Evolutionary conservation across 2,888 invertebrate species (phyloP).

Genomic region (Auanema freiburgensis): DNA sequence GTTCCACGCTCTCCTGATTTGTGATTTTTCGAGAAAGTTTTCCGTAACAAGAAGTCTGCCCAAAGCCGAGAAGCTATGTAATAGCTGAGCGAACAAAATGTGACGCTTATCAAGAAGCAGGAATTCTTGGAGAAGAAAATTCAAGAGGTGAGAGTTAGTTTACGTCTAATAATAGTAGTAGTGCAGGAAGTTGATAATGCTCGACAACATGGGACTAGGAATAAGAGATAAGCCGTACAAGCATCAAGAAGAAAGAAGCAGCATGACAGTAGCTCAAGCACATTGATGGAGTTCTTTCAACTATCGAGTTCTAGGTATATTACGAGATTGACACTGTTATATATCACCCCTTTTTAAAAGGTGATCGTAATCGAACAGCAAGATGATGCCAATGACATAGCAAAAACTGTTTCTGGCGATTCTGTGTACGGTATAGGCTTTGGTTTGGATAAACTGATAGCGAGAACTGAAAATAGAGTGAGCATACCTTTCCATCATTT

Average conservation of each 20-base stretch:
- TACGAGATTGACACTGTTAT: neutral
- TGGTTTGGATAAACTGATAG: constrained; percentile 73
- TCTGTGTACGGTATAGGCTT: constrained; percentile 85
- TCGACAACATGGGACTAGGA: constrained; percentile 89
- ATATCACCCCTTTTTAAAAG: constrained; percentile 69
- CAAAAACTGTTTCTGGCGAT: constrained; percentile 96
- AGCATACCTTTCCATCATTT: neutral
- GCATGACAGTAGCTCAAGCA: constrained; percentile 91
- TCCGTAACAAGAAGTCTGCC: constrained; percentile 78
- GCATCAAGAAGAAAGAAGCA: constrained; percentile 82
- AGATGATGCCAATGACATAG: constrained; percentile 95
- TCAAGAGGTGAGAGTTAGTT: constrained; percentile 68
- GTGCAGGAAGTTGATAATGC: constrained; percentile 81
- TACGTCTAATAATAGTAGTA: neutral
- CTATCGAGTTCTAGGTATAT: constrained; percentile 55
- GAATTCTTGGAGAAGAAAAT: constrained; percentile 89
- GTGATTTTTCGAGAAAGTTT: constrained; percentile 89
- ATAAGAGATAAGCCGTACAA: constrained; percentile 89
- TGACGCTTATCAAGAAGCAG: constrained; percentile 93
- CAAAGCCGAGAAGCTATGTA: constrained; percentile 93
- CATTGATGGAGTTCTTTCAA: constrained; percentile 79
- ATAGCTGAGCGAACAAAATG: constrained; percentile 92
- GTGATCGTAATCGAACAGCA: constrained; percentile 97
- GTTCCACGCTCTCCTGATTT: too few species aligned
- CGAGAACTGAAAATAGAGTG: constrained; percentile 23